Evolutionary conservation across 2,113 vertebrate species (phyloP).

Genomic region (Atlantisia rogersi): DNA sequence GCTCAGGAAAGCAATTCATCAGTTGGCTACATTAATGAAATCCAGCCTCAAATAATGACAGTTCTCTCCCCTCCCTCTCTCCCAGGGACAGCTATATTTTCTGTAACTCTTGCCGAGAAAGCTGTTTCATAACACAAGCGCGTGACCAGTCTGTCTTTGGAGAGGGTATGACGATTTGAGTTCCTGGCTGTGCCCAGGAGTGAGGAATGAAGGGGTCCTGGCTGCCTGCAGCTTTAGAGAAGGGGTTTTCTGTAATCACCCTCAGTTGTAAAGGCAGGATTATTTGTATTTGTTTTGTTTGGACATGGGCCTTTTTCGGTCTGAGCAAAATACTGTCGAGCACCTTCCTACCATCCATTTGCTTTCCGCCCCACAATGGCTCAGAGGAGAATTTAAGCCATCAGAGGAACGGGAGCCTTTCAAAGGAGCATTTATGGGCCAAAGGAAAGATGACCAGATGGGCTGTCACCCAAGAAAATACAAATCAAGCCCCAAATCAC

Average conservation of each 20-base stretch:
- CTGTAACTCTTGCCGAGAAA: slow-evolving; percentile 8
- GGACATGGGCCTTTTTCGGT: slow-evolving; percentile 39
- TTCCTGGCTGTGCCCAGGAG: slow-evolving; percentile 3
- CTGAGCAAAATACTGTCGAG: slow-evolving; percentile 4
- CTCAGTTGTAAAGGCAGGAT: slow-evolving; percentile 42
- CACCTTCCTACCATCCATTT: slow-evolving; percentile 38
- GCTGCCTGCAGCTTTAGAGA: slow-evolving; percentile 27
- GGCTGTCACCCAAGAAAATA: slow-evolving; percentile 50
- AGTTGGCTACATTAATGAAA: slow-evolving; percentile 15
- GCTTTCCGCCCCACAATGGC: neutral
- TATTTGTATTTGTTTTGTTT: slow-evolving; percentile 65
- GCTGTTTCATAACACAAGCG: neutral
- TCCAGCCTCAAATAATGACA: neutral
- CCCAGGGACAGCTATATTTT: slow-evolving; percentile 26
- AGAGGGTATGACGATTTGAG: neutral
- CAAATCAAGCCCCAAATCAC: slow-evolving; percentile 32
- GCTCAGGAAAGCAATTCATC: slow-evolving; percentile 24
- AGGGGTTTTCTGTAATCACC: slow-evolving; percentile 41
- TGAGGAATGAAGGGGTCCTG: slow-evolving; percentile 52
- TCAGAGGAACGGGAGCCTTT: slow-evolving; percentile 11
- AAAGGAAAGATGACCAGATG: slow-evolving; percentile 53
- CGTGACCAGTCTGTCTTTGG: neutral
- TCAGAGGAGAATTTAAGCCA: slow-evolving; percentile 35
- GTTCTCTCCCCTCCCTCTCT: slow-evolving; percentile 1
- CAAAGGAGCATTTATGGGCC: slow-evolving; percentile 8